These are phyloP conservation scores for Pycnonotus jocosus DNA, from an alignment of 2,113 vertebrate genomes.

Conservation along the genomic window DNA sequence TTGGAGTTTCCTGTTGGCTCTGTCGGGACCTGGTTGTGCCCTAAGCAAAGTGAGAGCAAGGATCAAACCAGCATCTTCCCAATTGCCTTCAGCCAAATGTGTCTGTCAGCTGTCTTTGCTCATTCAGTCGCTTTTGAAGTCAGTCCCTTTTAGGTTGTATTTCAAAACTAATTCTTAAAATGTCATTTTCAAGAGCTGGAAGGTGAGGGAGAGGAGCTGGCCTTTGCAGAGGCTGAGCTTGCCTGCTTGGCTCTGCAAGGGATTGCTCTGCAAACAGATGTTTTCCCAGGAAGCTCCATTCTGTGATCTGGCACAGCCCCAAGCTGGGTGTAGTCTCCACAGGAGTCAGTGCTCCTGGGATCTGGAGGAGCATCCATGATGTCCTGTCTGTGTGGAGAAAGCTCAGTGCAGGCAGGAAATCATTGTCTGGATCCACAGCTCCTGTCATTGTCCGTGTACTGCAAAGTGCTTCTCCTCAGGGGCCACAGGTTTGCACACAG, in stretches of 20 bases:
- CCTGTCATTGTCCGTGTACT: background rate
- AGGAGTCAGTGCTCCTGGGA: background rate
- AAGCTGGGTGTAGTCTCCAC: background rate
- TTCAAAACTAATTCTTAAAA: background rate
- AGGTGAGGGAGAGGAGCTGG: background rate
- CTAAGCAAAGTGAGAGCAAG: constrained; percentile 5
- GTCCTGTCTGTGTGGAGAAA: accelerated
- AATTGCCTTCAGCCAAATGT: constrained; percentile 4
- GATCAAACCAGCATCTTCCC: background rate
- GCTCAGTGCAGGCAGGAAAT: background rate
- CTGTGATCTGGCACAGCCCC: background rate
- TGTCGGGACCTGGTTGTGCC: background rate
- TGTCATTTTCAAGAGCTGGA: background rate
- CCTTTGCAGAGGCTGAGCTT: background rate
- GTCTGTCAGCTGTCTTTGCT: constrained; percentile 9
- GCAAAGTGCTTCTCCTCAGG: background rate
- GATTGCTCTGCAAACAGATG: background rate
- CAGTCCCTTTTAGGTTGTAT: background rate
- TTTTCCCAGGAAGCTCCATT: background rate
- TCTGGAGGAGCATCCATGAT: accelerated
- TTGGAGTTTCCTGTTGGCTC: constrained; percentile 24
- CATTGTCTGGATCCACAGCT: background rate
- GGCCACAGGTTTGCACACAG: background rate
- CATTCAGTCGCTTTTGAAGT: constrained; percentile 7
- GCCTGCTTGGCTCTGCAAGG: background rate